A percentile compares a stretch with the other conserved stretches of the same genome.
phyloP scores from a whole-genome alignment of 2,113 vertebrate species.

The Silurus asotus region DNA sequence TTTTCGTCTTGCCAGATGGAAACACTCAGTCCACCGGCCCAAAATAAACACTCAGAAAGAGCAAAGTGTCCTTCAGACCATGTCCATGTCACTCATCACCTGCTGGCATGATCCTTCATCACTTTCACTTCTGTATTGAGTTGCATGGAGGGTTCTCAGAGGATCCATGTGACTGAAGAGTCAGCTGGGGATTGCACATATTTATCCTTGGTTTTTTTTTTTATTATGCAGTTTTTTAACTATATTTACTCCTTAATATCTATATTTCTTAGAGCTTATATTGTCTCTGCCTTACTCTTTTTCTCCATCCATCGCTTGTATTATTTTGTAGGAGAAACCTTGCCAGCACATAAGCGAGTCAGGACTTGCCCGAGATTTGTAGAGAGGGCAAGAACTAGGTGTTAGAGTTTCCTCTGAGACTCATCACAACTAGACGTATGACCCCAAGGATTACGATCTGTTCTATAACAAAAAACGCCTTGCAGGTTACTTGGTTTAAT shows the following conservation, averaged over 20 bases:
- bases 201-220: neutral
- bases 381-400: conserved; percentile 50
- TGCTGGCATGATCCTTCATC: neutral
- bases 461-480: conserved; percentile 59
- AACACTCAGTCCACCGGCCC: neutral
- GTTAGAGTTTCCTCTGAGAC: conserved; percentile 67
- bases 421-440: conserved; percentile 52
- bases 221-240: neutral
- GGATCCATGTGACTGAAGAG: neutral
- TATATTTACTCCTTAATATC: neutral
- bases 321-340: neutral
- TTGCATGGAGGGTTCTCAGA: neutral
- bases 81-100: conserved; percentile 26
- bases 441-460: conserved; percentile 65
- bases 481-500: conserved; percentile 62
- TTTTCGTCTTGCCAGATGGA: conserved; percentile 19
- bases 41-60: neutral
- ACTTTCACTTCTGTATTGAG: conserved; percentile 14
- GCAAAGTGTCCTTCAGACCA: neutral
- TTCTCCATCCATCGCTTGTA: neutral
- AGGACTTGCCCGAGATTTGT: conserved; percentile 59
- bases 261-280: neutral
- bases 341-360: conserved; percentile 54
- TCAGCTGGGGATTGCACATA: neutral
- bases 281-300: neutral